These are phyloP conservation scores for Tangara arthus DNA, from an alignment of 2,797 vertebrate species.

Conservation along the genomic window DNA sequence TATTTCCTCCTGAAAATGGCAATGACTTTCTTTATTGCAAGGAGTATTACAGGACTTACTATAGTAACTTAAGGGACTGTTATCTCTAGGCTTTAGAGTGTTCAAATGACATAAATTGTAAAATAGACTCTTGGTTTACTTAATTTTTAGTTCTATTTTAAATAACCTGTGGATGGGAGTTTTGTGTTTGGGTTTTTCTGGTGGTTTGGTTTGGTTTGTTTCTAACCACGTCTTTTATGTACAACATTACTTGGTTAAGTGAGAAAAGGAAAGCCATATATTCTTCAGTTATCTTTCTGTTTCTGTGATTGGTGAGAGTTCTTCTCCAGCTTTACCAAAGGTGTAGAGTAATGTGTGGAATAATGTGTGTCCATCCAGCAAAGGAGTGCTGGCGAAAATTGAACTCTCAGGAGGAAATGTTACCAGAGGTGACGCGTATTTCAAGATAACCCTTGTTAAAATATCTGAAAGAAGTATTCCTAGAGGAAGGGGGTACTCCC, in stretches of 20 bases:
- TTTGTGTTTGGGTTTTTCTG: background rate
- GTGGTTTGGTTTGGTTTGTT: background rate
- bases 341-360: background rate
- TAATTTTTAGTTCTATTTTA: background rate
- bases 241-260: background rate
- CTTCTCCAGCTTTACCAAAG: background rate
- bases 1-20: constrained; percentile 18
- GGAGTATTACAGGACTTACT: background rate
- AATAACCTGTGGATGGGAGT: background rate
- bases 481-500: background rate
- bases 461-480: background rate
- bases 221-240: background rate
- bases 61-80: background rate
- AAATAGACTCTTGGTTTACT: background rate
- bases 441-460: background rate
- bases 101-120: background rate
- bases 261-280: background rate
- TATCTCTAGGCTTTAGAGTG: background rate
- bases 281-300: background rate
- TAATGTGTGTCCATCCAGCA: background rate
- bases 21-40: background rate
- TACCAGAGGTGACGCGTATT: background rate
- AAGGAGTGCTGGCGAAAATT: background rate
- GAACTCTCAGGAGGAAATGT: background rate
- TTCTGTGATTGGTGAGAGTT: background rate